Evolutionary conservation across 1,140 invertebrate species (phyloP), one percentile per base, ranked within the genome.

Genomic region (Orussus abietinus): DNA sequence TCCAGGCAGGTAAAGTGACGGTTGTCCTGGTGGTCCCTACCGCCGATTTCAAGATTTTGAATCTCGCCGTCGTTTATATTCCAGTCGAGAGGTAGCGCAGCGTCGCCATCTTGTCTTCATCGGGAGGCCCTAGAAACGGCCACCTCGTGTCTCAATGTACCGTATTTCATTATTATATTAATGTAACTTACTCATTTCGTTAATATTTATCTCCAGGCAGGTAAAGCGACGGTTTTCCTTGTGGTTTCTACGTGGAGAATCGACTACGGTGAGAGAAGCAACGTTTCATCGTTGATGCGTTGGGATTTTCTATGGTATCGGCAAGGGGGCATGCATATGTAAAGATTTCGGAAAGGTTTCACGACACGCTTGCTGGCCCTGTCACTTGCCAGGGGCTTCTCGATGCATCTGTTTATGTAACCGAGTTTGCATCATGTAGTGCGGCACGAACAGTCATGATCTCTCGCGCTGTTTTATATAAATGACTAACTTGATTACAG

Each of bases 401-500:
- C 46, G 37, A 10, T 42, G 49, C 51, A 54, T 53, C 46, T 64
- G 53, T 68, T 69, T 66, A 69, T 66, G 34, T 69, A 69, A 69
- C 59, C 55, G 54, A 51, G 54, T 59, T 64, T 55, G 51, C 55
- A 55, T 61, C 55, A 49, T 33, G 38, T 40, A 20, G 21, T 26
- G 17, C 21, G 15, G 39, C 48, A 57, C 60, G 49, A 45, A 47
- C 47, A 53, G 43, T 43, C 37, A 47, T 42, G 34, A 53, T 55
- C 49, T 20, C 29, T 22, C 40, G 42, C 51, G 59, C 38, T 69
- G 60, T 66, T 68, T 64, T 62, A 65, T 66, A 66, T 62, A 62
- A 68, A 66, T 65, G 65, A 35, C 53, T 67, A 69, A 69, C 59
- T 65, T 59, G 65, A 69, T 69, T 67, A 66, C 54, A 61, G 39